Evolutionary conservation across 2,113 vertebrate genomes (phyloP).

Genomic region (Hucho hucho): DNA sequence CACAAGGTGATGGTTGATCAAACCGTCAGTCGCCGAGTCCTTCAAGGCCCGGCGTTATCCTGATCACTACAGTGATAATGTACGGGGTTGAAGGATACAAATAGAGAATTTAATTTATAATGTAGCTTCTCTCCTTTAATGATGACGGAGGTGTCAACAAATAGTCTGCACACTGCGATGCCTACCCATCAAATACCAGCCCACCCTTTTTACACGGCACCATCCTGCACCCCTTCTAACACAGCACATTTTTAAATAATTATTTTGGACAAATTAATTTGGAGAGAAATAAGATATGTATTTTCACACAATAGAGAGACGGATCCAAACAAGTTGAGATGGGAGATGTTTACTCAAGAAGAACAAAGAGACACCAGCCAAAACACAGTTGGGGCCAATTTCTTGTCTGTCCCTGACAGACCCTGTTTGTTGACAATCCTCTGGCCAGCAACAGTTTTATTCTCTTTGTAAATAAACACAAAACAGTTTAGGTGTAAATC

Average conservation of each 20-base stretch:
- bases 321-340: constrained; percentile 51
- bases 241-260: too few species aligned
- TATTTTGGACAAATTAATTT: too few species aligned
- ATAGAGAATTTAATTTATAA: too few species aligned
- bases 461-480: constrained; percentile 54
- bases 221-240: too few species aligned
- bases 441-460: constrained; percentile 53
- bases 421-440: constrained; percentile 58
- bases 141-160: too few species aligned
- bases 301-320: constrained; percentile 10
- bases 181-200: too few species aligned
- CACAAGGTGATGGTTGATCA: not conserved
- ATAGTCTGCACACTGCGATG: too few species aligned
- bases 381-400: constrained; percentile 61
- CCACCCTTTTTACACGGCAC: too few species aligned
- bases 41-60: not conserved
- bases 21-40: not conserved
- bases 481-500: constrained; percentile 57
- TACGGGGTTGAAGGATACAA: too few species aligned
- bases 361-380: not conserved
- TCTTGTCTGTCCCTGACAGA: constrained; percentile 61
- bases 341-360: not conserved
- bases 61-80: not conserved
- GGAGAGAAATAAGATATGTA: too few species aligned
- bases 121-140: too few species aligned